phyloP scores from a whole-genome alignment of 2,113 vertebrate species.

The Columba livia region DNA sequence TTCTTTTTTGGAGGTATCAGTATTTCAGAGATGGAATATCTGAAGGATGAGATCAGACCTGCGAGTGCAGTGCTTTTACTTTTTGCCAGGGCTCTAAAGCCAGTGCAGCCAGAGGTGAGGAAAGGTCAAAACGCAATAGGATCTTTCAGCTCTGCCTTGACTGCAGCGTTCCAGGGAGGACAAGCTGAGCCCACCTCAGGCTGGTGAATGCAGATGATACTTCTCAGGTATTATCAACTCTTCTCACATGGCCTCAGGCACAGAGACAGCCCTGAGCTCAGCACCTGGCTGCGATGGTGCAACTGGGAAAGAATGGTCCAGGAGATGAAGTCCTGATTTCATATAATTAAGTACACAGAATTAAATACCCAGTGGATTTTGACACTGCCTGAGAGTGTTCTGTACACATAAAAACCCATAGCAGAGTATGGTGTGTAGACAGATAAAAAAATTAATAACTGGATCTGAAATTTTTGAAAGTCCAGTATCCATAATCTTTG shows the following conservation, averaged over 20 bases:
- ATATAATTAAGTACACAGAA: neutral
- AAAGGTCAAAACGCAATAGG: neutral
- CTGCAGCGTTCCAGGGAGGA: neutral
- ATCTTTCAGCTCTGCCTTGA: neutral
- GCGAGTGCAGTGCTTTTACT: neutral
- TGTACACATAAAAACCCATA: neutral
- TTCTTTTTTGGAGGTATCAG: neutral
- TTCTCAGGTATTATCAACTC: neutral
- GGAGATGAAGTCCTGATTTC: neutral
- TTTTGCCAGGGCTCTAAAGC: neutral
- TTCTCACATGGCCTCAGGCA: neutral
- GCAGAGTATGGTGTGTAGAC: fast-evolving
- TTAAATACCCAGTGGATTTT: neutral
- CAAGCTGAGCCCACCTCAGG: neutral
- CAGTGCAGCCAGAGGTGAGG: neutral
- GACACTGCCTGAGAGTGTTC: neutral
- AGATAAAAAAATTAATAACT: neutral
- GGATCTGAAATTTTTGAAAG: neutral
- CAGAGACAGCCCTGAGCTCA: neutral
- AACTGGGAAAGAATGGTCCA: neutral
- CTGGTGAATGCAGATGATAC: neutral
- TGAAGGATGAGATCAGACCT: neutral
- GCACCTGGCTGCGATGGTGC: neutral
- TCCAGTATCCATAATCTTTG: neutral
- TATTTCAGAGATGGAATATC: neutral